Base-by-base conservation (phyloP, 2,113 vertebrate species). In the Rhabdornis inornatus region DNA sequence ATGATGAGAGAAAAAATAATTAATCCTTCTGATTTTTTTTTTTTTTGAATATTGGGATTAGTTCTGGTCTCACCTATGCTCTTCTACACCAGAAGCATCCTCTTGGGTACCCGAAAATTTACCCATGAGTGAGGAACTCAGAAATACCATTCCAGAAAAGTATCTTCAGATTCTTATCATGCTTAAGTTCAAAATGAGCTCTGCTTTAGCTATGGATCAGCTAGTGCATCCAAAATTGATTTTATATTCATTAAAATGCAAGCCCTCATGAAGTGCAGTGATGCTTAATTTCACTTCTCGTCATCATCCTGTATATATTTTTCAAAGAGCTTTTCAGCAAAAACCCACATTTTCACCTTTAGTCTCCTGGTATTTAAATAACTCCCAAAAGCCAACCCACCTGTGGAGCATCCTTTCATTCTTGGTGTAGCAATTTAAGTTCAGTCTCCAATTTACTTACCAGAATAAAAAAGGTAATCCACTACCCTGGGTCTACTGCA, bases 171-270 rank as follows among this genome's bases (percentile, higher is more conserved):
- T 80, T 88, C 89, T 95, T 77, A 23, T 61, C 39, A 59, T 14
- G 23, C 60, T 80, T 63, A 85, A 28, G 30, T 86, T 87, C 39
- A 66, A 83, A 93, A 80, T 83, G 56, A 86, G 27, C 66, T 89
- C 57, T 50, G 52, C 59, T 91, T 91, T 69, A 88, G 59, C 39
- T 52, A 30, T 28, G 75, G 82, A 69, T 94, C 78, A 92, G 50
- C 23, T 76, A 84, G 19, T 47, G 33, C 42, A 76, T 52, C 33
- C 65, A 79, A 63, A 94, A 74, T 55, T 65, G 66, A 80, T 91
- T 77, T 95, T 71, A 50, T 72, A 31, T 60, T 85, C 59, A 79
- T 90, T 96, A 91, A 89, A 91, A 92, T 71, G 50, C 57, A 92
- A 91, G 61, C 14, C 23, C 15, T 71, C 45, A 61, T 53, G 45